phyloP scores from a whole-genome alignment of 2,888 invertebrate genomes.

The Dione vanillae region DNA sequence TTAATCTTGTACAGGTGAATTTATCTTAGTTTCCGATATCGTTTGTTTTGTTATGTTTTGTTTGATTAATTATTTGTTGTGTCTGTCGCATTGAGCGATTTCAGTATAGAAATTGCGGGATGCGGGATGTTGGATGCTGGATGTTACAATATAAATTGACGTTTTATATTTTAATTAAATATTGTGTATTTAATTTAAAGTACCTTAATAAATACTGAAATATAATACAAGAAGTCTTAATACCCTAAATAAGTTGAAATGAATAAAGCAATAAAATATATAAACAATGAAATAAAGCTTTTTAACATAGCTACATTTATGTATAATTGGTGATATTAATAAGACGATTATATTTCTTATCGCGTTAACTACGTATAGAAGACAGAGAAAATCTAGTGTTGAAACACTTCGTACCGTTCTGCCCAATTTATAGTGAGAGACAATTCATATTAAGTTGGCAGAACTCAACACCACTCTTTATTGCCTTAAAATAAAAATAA shows the following conservation, averaged over 20 bases:
- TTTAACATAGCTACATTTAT: no score
- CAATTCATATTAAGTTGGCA: background rate
- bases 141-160: background rate
- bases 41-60: background rate
- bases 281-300: no score
- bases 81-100: background rate
- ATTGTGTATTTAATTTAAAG: background rate
- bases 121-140: no score
- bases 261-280: no score
- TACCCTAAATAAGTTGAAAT: no score
- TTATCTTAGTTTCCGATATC: conserved; percentile 17
- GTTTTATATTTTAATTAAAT: background rate
- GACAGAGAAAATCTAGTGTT: background rate
- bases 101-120: background rate
- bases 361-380: no score
- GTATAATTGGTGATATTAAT: no score
- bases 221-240: no score
- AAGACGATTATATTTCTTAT: no score
- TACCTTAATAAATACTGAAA: no score
- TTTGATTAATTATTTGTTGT: conserved; percentile 6
- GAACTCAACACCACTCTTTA: background rate
- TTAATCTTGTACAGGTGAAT: conserved; percentile 12
- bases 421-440: background rate
- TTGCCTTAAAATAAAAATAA: background rate
- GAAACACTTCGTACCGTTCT: background rate